Evolutionary conservation across 1,140 invertebrate genomes (phyloP).

Genomic region (Drosophila gunungcola): DNA sequence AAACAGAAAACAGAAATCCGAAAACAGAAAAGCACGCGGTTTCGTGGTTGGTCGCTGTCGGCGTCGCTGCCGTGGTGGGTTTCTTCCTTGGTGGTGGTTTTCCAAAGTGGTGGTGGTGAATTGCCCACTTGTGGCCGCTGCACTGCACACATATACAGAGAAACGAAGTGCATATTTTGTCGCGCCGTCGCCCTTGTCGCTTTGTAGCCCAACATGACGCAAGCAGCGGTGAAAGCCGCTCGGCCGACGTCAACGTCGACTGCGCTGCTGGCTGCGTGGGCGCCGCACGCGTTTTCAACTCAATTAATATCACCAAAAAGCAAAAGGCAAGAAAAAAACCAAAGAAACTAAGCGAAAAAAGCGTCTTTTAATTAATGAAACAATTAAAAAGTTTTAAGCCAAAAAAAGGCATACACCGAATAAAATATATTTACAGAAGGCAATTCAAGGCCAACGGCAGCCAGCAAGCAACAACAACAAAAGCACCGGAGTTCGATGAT

Average conservation of each 20-base stretch:
- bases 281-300: constrained; percentile 76
- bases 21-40: constrained; percentile 46
- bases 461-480: constrained; percentile 25
- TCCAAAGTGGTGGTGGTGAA: constrained; percentile 60
- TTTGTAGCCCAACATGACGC: constrained; percentile 74
- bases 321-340: not conserved
- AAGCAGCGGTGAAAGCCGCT: constrained; percentile 74
- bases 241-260: constrained; percentile 27
- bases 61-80: constrained; percentile 28
- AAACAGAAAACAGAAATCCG: constrained; percentile 61
- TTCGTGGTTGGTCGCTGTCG: constrained; percentile 46
- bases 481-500: constrained; percentile 68
- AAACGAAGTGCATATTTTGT: constrained; percentile 1
- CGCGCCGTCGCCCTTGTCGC: constrained; percentile 41
- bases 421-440: constrained; percentile 13
- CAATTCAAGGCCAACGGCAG: constrained; percentile 68
- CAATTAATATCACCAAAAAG: constrained; percentile 60
- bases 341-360: constrained; percentile 1
- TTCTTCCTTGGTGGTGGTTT: constrained; percentile 65
- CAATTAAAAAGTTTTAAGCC: constrained; percentile 69
- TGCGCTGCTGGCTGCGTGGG: constrained; percentile 59
- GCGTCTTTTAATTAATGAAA: constrained; percentile 75
- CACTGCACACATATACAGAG: constrained; percentile 13
- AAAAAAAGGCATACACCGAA: constrained; percentile 30
- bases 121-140: constrained; percentile 43